These are phyloP conservation scores for Apeira syringaria DNA, from an alignment of 2,888 invertebrate genomes.

Conservation along the genomic window DNA sequence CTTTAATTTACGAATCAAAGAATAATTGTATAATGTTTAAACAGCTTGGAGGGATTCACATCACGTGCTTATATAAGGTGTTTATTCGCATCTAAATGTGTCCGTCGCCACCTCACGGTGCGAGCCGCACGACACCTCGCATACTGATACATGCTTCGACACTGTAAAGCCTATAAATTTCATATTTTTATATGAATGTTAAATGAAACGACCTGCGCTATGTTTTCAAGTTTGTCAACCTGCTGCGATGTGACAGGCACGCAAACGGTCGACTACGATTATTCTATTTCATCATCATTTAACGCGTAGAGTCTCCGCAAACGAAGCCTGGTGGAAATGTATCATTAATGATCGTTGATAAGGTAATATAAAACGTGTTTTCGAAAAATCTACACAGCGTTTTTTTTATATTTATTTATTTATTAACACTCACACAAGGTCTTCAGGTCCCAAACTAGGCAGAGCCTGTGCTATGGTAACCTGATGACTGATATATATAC, in stretches of 20 bases:
- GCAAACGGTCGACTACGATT: too few relatives aligned
- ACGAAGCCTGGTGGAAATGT: too few relatives aligned
- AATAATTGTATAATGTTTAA: conserved; percentile 11
- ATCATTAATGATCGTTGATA: too few relatives aligned
- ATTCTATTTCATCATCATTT: too few relatives aligned
- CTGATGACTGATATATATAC: too few relatives aligned
- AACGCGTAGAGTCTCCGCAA: too few relatives aligned
- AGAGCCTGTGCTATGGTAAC: too few relatives aligned
- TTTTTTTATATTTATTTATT: too few relatives aligned
- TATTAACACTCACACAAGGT: too few relatives aligned
- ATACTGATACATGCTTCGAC: conserved; percentile 58
- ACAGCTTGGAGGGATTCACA: conserved; percentile 36
- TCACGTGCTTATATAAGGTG: conserved; percentile 51
- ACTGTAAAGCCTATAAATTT: conserved; percentile 39
- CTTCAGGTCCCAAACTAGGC: too few relatives aligned
- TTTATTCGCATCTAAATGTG: conserved; percentile 66
- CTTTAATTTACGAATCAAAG: conserved; percentile 10
- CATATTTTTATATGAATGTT: conserved; percentile 40
- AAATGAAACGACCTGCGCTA: conserved; percentile 36
- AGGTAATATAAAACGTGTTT: too few relatives aligned
- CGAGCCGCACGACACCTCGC: conserved; percentile 56
- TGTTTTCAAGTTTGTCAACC: conserved; percentile 39
- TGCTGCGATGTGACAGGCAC: background rate
- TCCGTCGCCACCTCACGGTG: conserved; percentile 70
- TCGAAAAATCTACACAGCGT: too few relatives aligned